Evolutionary conservation across 2,888 invertebrate genomes (phyloP), one percentile per base, ranked within the genome.

Genomic region (Steromphala cineraria): DNA sequence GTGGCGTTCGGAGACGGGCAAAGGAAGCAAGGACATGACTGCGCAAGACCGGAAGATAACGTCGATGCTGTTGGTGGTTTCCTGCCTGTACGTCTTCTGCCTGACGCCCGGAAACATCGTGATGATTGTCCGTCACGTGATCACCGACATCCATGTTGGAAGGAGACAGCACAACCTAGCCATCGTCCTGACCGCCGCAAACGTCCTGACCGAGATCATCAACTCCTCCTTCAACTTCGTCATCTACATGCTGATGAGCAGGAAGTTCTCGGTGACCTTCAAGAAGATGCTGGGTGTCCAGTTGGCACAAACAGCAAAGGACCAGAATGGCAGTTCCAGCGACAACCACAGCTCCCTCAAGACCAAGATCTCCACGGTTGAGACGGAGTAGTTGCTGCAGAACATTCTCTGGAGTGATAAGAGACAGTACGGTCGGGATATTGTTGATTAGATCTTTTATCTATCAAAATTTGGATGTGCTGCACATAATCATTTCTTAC

Each of bases 181-280:
- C 21, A 55, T 55, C 28, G 55, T 77, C 36, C n/a, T 77, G 7
- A 77, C 55, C 15, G 77, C 53, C 31, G 55, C 56, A 24, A 77
- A 77, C 36, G 36, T 55, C 36, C 8, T 77, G 21, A 53, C 56
- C n/a, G 77, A 77, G 36, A 55, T 53, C n/a, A 52, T 55, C 76
- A 81, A 81, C 79, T 79, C 81, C 2, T 81, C 81, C 55, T 31
- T 46, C 56, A 81, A 81, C 75, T 81, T 81, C 71, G 55, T 81
- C 75, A 81, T 81, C 67, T 81, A 81, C 76, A 81, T 81, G 81
- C 31, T 79, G 55, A 81, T 76, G 76, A 81, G 79, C 52, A 17
- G 46, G 4, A 79, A 79, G 36, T 81, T 81, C 21, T 75, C 56
- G 15, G 21, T 19, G 17, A 53, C 53, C 10, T 53, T 55, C 36